Evolutionary conservation across 2,797 vertebrate species (phyloP).

Genomic region (Pyrrhura leucotis): DNA sequence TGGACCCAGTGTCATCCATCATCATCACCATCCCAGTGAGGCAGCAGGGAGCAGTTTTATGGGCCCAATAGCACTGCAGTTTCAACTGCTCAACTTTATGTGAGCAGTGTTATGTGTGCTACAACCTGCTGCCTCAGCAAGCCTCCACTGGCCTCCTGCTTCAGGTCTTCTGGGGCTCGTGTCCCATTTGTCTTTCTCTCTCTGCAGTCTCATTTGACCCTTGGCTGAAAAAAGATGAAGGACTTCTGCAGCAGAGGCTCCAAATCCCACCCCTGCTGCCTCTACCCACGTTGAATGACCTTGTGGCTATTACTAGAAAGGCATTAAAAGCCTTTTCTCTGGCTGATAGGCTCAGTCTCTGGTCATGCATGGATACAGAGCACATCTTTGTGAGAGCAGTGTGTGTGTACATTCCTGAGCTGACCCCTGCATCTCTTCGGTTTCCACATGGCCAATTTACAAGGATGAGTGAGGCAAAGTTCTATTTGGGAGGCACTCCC

Average conservation of each 20-base stretch:
- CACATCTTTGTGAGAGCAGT: not conserved
- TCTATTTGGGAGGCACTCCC: not conserved
- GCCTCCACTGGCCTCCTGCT: not conserved
- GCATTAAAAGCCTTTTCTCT: constrained; percentile 41
- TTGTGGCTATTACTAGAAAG: constrained; percentile 33
- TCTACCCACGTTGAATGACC: not conserved
- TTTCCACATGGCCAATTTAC: not conserved
- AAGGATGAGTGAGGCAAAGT: not conserved
- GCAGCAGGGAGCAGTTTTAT: not conserved
- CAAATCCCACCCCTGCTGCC: not conserved
- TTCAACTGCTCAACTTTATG: not conserved
- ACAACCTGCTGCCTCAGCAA: not conserved
- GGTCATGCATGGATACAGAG: not conserved
- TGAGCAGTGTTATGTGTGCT: not conserved
- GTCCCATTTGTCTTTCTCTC: constrained; percentile 14
- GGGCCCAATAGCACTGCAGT: not conserved
- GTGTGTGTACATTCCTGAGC: not conserved
- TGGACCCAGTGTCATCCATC: not conserved
- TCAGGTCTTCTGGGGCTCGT: not conserved
- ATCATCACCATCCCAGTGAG: not conserved
- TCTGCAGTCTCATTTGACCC: not conserved
- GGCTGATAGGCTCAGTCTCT: not conserved
- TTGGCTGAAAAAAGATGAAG: constrained; percentile 7
- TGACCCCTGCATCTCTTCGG: not conserved
- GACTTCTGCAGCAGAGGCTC: constrained; percentile 9